Evolutionary conservation across 1,140 invertebrate genomes (phyloP), one percentile per base, ranked within the genome.

Genomic region (Drosophila athabasca): DNA sequence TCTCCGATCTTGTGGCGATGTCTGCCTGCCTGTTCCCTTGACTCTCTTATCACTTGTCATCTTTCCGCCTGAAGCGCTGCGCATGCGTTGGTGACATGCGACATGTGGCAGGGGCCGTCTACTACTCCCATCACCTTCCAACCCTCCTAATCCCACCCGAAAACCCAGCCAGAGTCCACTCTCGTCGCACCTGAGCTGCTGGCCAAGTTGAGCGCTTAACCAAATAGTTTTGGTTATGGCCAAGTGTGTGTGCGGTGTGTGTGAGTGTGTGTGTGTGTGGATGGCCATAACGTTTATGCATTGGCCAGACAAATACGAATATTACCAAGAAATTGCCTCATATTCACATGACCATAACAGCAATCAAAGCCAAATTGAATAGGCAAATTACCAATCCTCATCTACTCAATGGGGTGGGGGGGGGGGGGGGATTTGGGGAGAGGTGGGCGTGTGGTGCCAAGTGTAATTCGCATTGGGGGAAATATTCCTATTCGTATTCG

Each of bases 221-320:
- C 72, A 75, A 75, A 75, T 75, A 66, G 72, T 75, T 74, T 67
- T 41, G 55, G 52, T 67, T 74, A 52, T 66, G 48, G 43, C 41
- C 11, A 39, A 39, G 9, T 3, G 9, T 9, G 9, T 11, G 9
- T 35, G 31, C 17, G 17, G 17, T 3, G 2, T 9, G 35, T 39
- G 11, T 11, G 11, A 13, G 35, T 4, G 9, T 39, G 35, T 35
- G 35, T 11, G 35, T 46, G 48, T 57, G 44, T 45, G 80, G 35
- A 59, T 61, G 76, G 67, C 73, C 61, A 66, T 61, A 80, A 59
- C 77, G 62, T 74, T 73, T 84, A 69, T 62, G 58, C 58, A 74
- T 77, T 66, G 76, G 77, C 61, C 67, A 44, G 75, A 24, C 83
- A 85, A 84, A 79, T 70, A 24, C 83, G 87, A 84, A 79, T 69